Evolutionary conservation across 1,140 invertebrate genomes (phyloP), one percentile per base, ranked within the genome.

Genomic region (Drosophila lacertosa): DNA sequence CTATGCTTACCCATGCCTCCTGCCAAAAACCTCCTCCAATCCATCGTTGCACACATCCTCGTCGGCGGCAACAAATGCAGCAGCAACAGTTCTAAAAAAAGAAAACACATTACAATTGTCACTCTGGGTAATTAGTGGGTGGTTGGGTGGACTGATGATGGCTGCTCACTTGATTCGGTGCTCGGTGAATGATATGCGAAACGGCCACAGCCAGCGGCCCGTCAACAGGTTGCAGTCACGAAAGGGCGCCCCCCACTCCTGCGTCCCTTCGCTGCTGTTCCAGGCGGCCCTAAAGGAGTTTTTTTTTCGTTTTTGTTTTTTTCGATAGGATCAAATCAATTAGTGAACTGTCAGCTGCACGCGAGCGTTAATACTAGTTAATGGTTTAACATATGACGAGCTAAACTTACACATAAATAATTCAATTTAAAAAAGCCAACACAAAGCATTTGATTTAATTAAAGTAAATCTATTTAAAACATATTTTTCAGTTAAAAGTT

Each of bases 41-140:
- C 74, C 89, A 88, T 91, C 90, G 58, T 91, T 91, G 69, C 91
- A 91, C 22, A 89, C 76, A 79, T 91, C 90, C 51, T 84, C 89
- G 37, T 91, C 91, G 57, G 91, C 91, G 16, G 91, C 90, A n/a
- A 91, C 89, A 69, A 91, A 91, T 3, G 90, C 82, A 45, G 86
- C 82, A 20, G 91, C 90, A 45, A 91, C 90, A 74, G 90, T 90
- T 91, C 91, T 91, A 47, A 5, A 53, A 48, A 66, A 22, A 33
- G 4, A 24, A 29, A 47, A 59, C 37, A 45, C 24, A 18, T 13
- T 18, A 24, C 42, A 16, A 3, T 2, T 3, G 5, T 3, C 3
- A 26, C 4, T 22, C 11, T 2, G 2, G 9, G 13, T 35, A 20
- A 70, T 22, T 18, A 51, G 9, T n/a, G n/a, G n/a, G n/a, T n/a